Evolutionary conservation across 2,888 invertebrate species (phyloP).

Genomic region (Drosophila borborema): DNA sequence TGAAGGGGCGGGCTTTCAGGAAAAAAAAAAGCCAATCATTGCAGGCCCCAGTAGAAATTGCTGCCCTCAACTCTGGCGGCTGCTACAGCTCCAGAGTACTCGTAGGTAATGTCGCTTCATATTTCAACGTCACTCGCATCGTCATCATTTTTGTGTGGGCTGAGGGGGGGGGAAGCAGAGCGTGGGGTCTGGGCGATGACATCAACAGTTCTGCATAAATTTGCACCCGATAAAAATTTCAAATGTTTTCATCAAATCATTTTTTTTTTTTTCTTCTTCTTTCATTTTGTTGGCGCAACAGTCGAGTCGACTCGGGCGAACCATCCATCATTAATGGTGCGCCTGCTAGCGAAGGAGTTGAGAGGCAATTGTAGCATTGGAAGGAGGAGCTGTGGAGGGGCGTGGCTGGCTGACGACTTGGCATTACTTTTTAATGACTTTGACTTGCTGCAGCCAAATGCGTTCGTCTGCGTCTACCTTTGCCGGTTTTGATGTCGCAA

Average conservation of each 20-base stretch:
- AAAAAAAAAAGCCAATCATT: conserved; percentile 60
- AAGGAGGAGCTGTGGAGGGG: neutral
- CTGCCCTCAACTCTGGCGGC: neutral
- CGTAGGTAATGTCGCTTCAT: conserved; percentile 73
- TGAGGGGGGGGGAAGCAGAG: neutral
- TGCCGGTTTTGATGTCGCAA: conserved; percentile 34
- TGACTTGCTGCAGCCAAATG: conserved; percentile 80
- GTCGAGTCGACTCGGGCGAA: conserved; percentile 53
- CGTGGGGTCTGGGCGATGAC: conserved; percentile 65
- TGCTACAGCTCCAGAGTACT: conserved; percentile 1
- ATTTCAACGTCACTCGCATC: conserved; percentile 80
- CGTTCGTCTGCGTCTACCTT: conserved; percentile 55
- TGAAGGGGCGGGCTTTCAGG: neutral
- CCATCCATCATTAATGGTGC: conserved; percentile 77
- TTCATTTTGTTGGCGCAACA: conserved; percentile 42
- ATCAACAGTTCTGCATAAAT: conserved; percentile 83
- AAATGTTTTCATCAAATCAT: conserved; percentile 82
- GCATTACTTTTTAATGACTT: conserved; percentile 81
- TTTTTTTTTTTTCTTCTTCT: conserved; percentile 31
- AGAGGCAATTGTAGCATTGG: conserved; percentile 16
- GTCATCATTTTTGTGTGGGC: conserved; percentile 69
- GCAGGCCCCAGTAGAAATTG: conserved; percentile 26
- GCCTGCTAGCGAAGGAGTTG: conserved; percentile 63
- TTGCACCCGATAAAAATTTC: conserved; percentile 83
- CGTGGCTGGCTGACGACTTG: conserved; percentile 65